Evolutionary conservation across 2,888 invertebrate species (phyloP).

Genomic region (Portevinia maculata): DNA sequence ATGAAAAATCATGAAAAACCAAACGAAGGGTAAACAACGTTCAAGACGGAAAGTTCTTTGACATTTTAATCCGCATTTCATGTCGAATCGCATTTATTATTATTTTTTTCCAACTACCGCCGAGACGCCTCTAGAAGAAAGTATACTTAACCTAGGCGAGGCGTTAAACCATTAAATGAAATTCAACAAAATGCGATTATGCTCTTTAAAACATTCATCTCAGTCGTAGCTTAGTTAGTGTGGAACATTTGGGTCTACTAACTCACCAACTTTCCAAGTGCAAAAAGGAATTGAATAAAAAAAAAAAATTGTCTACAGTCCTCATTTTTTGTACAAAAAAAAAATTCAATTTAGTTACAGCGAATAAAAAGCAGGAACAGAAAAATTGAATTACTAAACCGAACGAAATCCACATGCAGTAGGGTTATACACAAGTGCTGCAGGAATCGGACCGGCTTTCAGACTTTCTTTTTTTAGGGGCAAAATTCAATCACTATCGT

Average conservation of each 20-base stretch:
- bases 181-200: conserved; percentile 32
- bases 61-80: conserved; percentile 67
- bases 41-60: conserved; percentile 55
- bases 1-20: conserved; percentile 22
- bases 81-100: conserved; percentile 35
- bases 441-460: conserved; percentile 24
- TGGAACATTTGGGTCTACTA: conserved; percentile 21
- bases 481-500: conserved; percentile 59
- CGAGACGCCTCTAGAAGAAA: conserved; percentile 14
- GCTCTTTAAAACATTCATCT: conserved; percentile 47
- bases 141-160: conserved; percentile 31
- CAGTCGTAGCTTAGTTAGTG: background rate
- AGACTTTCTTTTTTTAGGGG: conserved; percentile 11
- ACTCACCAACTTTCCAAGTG: conserved; percentile 40
- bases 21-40: conserved; percentile 35
- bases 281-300: conserved; percentile 10
- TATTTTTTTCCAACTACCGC: background rate
- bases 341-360: conserved; percentile 61
- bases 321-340: conserved; percentile 6
- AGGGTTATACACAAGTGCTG: conserved; percentile 51
- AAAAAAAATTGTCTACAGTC: conserved; percentile 12
- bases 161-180: conserved; percentile 26
- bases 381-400: conserved; percentile 66
- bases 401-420: conserved; percentile 53
- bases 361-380: conserved; percentile 46